Evolutionary conservation across 2,888 invertebrate species (phyloP).

Genomic region (Aproaerema taeniolella): DNA sequence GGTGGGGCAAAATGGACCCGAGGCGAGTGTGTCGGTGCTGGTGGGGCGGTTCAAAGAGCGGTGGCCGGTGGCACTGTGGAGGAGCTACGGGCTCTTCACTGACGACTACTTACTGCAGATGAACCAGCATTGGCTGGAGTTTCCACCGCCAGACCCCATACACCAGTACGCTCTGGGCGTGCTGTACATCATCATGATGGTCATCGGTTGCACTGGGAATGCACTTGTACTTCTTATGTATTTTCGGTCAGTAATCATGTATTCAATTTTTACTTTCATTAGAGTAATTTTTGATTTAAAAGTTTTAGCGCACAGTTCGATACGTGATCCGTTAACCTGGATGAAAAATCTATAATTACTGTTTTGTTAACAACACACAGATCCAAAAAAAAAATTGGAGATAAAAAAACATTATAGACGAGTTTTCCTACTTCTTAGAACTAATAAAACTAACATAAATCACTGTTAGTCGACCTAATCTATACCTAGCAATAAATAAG

Average conservation of each 20-base stretch:
- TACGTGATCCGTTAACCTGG: not conserved
- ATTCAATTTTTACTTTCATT: not conserved
- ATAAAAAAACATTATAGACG: too few species aligned
- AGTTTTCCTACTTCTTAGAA: too few species aligned
- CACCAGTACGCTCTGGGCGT: constrained; percentile 79
- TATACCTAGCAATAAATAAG: too few species aligned
- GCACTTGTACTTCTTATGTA: constrained; percentile 84
- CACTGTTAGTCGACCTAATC: too few species aligned
- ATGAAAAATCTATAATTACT: too few species aligned
- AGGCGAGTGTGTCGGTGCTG: constrained; percentile 15
- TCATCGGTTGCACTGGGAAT: constrained; percentile 82
- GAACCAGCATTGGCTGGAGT: constrained; percentile 84
- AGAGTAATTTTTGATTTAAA: not conserved
- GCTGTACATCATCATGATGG: constrained; percentile 79
- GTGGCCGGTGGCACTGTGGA: constrained; percentile 72
- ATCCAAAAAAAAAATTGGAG: too few species aligned
- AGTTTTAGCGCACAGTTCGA: not conserved
- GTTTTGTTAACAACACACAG: too few species aligned
- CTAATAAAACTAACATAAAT: too few species aligned
- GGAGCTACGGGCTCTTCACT: constrained; percentile 68
- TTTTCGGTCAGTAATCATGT: constrained; percentile 73
- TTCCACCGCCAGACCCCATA: constrained; percentile 76
- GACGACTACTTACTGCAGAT: constrained; percentile 76
- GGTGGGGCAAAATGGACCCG: not conserved
- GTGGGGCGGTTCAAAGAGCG: constrained; percentile 46